These are phyloP conservation scores for Rallus limicola DNA, from an alignment of 2,113 vertebrate species.

Conservation along the genomic window DNA sequence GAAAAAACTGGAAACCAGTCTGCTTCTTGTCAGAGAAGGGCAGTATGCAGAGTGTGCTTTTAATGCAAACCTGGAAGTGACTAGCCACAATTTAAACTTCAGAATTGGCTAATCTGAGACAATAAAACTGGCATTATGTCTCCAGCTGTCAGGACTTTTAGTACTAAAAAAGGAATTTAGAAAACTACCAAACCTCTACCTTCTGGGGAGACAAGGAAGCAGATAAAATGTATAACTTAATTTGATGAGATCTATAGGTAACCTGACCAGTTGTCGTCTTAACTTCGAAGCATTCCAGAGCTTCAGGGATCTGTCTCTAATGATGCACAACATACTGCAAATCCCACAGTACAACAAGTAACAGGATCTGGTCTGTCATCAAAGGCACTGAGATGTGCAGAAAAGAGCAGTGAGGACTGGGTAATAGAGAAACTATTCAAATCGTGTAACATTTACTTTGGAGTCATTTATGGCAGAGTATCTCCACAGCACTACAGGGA, in stretches of 20 bases:
- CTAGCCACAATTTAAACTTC: background rate
- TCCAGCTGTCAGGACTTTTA: background rate
- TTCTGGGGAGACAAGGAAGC: background rate
- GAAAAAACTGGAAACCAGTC: background rate
- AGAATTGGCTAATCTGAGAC: background rate
- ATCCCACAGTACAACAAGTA: background rate
- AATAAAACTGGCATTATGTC: background rate
- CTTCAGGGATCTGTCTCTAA: background rate
- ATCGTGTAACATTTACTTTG: background rate
- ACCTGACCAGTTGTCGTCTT: background rate
- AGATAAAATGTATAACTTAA: background rate
- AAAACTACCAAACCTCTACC: background rate
- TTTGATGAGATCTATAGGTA: background rate
- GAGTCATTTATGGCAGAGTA: background rate
- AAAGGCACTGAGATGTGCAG: background rate
- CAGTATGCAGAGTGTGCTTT: background rate
- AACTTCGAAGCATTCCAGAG: background rate
- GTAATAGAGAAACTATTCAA: background rate
- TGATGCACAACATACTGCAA: background rate
- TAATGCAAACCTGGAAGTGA: background rate
- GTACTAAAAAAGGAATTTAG: background rate
- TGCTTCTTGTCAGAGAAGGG: background rate
- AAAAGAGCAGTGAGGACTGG: background rate
- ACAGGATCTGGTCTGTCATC: background rate
- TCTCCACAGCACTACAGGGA: background rate